Percentiles rank a stretch among this genome's conserved stretches.
Evolutionary conservation across 1,140 invertebrate genomes (phyloP).

Genomic region (Parapsyche elsis): DNA sequence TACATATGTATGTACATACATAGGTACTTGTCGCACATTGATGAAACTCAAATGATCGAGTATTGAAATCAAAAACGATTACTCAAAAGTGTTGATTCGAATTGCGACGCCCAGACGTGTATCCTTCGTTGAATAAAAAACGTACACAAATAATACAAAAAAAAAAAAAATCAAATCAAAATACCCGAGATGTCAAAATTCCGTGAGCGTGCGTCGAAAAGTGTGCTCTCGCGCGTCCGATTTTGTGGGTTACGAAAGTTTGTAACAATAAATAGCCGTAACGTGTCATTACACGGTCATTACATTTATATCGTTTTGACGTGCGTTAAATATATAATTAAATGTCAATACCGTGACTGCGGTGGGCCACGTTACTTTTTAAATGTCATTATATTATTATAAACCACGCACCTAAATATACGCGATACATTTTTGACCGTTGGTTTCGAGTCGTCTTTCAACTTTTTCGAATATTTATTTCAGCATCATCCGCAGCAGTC

Average conservation of each 20-base stretch:
- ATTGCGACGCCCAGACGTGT: too few species aligned
- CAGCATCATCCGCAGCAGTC: not conserved
- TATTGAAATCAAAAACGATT: too few species aligned
- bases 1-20: too few species aligned
- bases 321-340: constrained; percentile 1
- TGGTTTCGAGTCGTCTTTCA: not conserved
- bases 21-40: too few species aligned
- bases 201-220: not conserved
- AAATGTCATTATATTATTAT: not conserved
- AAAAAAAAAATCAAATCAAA: not conserved
- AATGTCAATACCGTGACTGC: constrained; percentile 10
- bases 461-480: not conserved
- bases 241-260: not conserved
- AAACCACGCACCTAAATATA: not conserved
- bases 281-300: constrained; percentile 2
- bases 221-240: too few species aligned
- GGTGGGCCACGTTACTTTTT: not conserved
- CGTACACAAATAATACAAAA: not conserved
- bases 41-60: too few species aligned
- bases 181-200: not conserved
- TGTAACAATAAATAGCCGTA: not conserved
- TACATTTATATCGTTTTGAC: constrained; percentile 9
- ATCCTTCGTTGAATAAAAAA: too few species aligned
- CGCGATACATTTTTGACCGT: not conserved
- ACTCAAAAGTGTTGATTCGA: too few species aligned